Evolutionary conservation across 2,113 vertebrate genomes (phyloP).

Genomic region (Geococcyx californianus): DNA sequence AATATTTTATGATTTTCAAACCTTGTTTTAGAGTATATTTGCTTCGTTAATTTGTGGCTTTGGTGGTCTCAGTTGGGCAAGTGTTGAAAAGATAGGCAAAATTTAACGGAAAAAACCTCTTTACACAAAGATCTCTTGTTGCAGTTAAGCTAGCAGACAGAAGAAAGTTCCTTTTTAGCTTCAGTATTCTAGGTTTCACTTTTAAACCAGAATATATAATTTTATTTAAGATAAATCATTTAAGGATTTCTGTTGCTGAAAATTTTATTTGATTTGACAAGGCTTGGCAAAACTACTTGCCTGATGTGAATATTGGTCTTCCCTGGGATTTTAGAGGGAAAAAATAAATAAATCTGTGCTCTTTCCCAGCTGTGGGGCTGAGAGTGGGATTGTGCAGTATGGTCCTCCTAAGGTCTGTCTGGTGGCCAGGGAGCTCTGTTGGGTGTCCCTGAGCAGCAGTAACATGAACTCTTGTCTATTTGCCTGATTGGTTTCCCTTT

Average conservation of each 20-base stretch:
- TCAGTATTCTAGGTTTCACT: not conserved
- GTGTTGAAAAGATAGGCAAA: slow-evolving; percentile 1
- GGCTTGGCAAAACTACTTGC: not conserved
- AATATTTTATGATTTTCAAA: slow-evolving; percentile 51
- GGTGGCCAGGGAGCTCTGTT: not conserved
- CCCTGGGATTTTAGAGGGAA: not conserved
- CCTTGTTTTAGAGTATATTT: not conserved
- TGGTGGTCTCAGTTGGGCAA: slow-evolving; percentile 16
- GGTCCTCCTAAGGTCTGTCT: not conserved
- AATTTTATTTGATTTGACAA: not conserved
- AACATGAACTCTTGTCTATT: not conserved
- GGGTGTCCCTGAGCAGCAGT: not conserved
- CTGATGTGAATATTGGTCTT: not conserved
- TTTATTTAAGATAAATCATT: not conserved
- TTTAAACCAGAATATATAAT: not conserved
- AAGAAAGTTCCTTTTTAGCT: not conserved
- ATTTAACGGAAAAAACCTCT: not conserved
- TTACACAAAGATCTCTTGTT: not conserved
- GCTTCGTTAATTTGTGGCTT: slow-evolving; percentile 39
- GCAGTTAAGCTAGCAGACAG: not conserved
- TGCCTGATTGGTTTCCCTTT: not conserved
- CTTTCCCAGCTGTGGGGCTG: not conserved
- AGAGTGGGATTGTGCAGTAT: not conserved
- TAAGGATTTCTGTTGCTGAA: not conserved
- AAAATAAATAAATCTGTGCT: not conserved